Base-by-base conservation (phyloP, 2,888 invertebrate species). In the Drosophila tanythrix region DNA sequence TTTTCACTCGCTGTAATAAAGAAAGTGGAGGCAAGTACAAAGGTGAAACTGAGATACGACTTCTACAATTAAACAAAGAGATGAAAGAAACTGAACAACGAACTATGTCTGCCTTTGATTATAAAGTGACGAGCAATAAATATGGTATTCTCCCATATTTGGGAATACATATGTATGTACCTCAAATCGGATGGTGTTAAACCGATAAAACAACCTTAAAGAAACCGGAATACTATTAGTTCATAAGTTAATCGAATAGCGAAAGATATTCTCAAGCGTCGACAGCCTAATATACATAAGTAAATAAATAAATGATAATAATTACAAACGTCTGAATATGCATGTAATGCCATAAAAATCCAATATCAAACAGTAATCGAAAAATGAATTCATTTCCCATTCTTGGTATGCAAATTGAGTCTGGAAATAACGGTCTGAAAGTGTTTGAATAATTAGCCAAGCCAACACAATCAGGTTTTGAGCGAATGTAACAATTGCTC, bases 21-120 rank as follows among this genome's bases (percentile, higher is more conserved):
- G 71, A 65, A 67, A 79, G 70, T 64, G 43, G 65, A 64, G 68
- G 69, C 50, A 69, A 69, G 74, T 53, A 62, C 55, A 70, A 63
- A 71, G 62, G 56, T 57, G 57, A 62, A 62, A 72, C 56, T 43
- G 40, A 63, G 71, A 52, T 21, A 70, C 51, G 40, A 40, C 40
- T 57, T 38, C 56, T 29, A 58, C 21, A 70, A 60, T 61, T 57
- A 35, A 60, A 55, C 38, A 40, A 48, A 10, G 18, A 66, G 53
- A 55, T 27, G 48, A 68, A 56, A 67, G 33, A 40, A 31, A 66
- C 11, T 33, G 15, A 46, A 8, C 21, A 25, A 25, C 15, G 7
- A 35, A 33, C 15, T 5, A 31, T 6, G 52, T 40, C 52, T 10
- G 43, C 43, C 43, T 13, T 43, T 46, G 21, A 43, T 43, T 18